phyloP scores from a whole-genome alignment of 2,113 vertebrate genomes.

The Argyrosomus japonicus region DNA sequence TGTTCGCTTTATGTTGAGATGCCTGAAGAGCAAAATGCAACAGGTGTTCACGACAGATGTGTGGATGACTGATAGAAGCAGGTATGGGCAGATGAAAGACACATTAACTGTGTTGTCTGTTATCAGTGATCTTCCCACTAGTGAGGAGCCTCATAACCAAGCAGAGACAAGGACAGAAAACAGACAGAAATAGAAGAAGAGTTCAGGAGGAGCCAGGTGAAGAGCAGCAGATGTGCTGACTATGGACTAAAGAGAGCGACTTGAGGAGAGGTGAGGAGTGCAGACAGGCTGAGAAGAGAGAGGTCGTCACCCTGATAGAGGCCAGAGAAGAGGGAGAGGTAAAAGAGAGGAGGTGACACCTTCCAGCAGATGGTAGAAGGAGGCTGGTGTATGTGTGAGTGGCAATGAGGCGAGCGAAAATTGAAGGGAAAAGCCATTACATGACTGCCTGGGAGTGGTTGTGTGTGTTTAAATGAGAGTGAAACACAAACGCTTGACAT shows the following conservation, averaged over 20 bases:
- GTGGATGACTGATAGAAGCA: constrained; percentile 2
- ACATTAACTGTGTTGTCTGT: constrained; percentile 8
- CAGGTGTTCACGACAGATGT: neutral
- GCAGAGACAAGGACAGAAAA: neutral
- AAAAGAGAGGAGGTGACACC: constrained; percentile 48
- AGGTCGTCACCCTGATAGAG: constrained; percentile 31
- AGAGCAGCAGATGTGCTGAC: constrained; percentile 64
- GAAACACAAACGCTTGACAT: neutral
- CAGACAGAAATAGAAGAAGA: neutral
- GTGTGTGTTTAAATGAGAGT: neutral
- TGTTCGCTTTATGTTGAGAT: neutral
- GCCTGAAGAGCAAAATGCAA: constrained; percentile 23
- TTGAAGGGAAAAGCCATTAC: neutral
- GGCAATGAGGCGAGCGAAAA: neutral
- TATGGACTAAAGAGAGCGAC: constrained; percentile 36
- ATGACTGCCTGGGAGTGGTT: neutral
- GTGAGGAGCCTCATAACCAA: neutral
- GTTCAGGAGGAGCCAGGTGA: constrained; percentile 38
- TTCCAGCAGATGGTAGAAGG: constrained; percentile 61
- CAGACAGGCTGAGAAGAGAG: constrained; percentile 37
- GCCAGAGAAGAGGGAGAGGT: constrained; percentile 16
- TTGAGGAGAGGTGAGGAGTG: constrained; percentile 31
- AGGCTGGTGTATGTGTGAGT: neutral
- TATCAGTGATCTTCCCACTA: neutral
- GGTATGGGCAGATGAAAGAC: constrained; percentile 24